These are phyloP conservation scores for Lagopus muta DNA, from an alignment of 2,113 vertebrate species.

Conservation along the genomic window DNA sequence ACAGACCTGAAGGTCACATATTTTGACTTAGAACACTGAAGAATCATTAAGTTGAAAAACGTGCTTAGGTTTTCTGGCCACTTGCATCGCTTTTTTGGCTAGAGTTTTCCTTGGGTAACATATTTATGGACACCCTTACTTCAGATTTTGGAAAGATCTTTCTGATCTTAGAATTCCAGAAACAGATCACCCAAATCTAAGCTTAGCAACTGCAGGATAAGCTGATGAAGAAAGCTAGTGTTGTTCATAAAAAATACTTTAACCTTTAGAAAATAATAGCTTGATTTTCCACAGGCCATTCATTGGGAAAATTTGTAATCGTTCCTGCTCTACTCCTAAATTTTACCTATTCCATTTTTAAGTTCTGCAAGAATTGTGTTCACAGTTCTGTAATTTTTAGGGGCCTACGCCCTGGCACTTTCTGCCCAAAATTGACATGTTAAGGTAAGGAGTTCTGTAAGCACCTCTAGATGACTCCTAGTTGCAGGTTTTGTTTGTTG, in stretches of 20 bases:
- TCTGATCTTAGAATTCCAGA: constrained; percentile 67
- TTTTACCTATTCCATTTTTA: constrained; percentile 43
- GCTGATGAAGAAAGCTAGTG: constrained; percentile 46
- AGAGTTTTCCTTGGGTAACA: constrained; percentile 70
- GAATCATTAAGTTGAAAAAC: neutral
- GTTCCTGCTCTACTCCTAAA: constrained; percentile 21
- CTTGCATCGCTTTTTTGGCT: constrained; percentile 57
- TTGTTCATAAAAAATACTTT: constrained; percentile 62
- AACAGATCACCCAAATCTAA: constrained; percentile 46
- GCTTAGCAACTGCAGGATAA: constrained; percentile 8
- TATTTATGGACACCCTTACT: constrained; percentile 71
- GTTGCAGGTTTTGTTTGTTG: neutral
- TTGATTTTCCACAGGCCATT: constrained; percentile 63
- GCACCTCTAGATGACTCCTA: neutral
- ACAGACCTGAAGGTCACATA: neutral
- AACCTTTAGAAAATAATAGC: constrained; percentile 70
- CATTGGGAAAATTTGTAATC: constrained; percentile 27
- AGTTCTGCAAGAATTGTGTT: constrained; percentile 14
- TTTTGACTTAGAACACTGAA: neutral
- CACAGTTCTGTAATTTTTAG: constrained; percentile 7
- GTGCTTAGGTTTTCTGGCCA: neutral
- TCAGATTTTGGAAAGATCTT: constrained; percentile 71
- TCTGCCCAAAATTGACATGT: neutral
- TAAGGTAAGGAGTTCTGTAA: neutral
- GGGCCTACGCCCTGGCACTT: neutral